These are phyloP conservation scores for Tenthredo scrophulariae DNA, from an alignment of 2,888 invertebrate genomes.

Conservation along the genomic window DNA sequence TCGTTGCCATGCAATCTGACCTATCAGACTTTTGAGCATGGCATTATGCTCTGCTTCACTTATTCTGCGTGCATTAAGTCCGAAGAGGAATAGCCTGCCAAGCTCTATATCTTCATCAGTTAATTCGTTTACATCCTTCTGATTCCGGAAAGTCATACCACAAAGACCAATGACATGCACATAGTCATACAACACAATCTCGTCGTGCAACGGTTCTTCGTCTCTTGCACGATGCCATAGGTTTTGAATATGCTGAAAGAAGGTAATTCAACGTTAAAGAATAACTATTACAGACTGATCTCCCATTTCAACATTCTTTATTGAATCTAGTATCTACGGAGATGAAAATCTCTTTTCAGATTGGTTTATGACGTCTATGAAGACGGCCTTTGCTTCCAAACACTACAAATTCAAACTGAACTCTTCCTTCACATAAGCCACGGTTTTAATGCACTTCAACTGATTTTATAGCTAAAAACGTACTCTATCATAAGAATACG, in stretches of 20 bases:
- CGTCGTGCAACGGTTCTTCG: background rate
- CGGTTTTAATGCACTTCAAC: background rate
- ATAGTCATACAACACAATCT: constrained; percentile 19
- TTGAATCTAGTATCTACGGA: background rate
- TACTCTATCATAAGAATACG: constrained; percentile 41
- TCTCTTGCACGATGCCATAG: constrained; percentile 7
- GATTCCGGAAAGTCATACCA: constrained; percentile 11
- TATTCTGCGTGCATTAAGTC: constrained; percentile 20
- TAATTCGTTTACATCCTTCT: background rate
- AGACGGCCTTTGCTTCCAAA: background rate
- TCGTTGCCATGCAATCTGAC: background rate
- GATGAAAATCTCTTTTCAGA: no score
- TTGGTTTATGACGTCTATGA: no score
- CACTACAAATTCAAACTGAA: background rate
- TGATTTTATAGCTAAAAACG: background rate
- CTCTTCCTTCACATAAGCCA: no score
- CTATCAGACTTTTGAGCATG: constrained; percentile 5
- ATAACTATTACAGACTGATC: background rate
- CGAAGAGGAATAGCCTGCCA: constrained; percentile 15
- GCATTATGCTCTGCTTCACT: constrained; percentile 23
- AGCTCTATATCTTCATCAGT: constrained; percentile 35
- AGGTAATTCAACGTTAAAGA: background rate
- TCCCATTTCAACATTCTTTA: background rate
- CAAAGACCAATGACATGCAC: constrained; percentile 24
- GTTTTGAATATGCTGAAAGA: constrained; percentile 32